These are phyloP conservation scores for Alsophila aescularia DNA, from an alignment of 2,888 invertebrate genomes.

Conservation along the genomic window DNA sequence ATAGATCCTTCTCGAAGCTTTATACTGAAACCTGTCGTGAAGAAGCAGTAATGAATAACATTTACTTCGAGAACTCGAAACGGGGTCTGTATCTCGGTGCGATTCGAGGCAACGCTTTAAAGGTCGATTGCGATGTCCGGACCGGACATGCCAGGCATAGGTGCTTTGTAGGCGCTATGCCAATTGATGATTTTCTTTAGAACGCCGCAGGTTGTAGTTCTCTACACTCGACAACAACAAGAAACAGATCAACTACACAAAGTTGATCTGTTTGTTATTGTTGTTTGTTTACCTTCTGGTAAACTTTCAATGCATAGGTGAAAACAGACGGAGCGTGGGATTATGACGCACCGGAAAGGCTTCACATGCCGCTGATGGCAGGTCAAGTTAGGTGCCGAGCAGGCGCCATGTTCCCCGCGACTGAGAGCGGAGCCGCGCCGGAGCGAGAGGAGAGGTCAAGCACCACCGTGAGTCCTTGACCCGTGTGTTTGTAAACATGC, in stretches of 20 bases:
- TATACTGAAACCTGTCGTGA: neutral
- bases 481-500: slow-evolving; percentile 21
- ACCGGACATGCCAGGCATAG: slow-evolving; percentile 53
- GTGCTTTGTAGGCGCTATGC: slow-evolving; percentile 37
- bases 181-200: slow-evolving; percentile 21
- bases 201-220: no score
- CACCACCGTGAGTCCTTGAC: slow-evolving; percentile 13
- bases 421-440: no score
- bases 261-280: no score
- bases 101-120: slow-evolving; percentile 8
- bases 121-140: slow-evolving; percentile 40
- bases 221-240: no score
- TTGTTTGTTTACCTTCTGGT: no score
- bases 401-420: no score
- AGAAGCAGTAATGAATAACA: slow-evolving; percentile 9
- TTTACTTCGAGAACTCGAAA: neutral
- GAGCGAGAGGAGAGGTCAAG: neutral
- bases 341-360: slow-evolving; percentile 41
- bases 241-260: no score
- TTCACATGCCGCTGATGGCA: slow-evolving; percentile 29
- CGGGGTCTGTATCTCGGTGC: neutral
- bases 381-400: neutral
- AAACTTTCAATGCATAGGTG: slow-evolving; percentile 35
- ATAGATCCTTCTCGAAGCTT: neutral
- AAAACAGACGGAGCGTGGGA: slow-evolving; percentile 27